Evolutionary conservation across 2,888 invertebrate species (phyloP).

Genomic region (Strigamia transsilvanica): DNA sequence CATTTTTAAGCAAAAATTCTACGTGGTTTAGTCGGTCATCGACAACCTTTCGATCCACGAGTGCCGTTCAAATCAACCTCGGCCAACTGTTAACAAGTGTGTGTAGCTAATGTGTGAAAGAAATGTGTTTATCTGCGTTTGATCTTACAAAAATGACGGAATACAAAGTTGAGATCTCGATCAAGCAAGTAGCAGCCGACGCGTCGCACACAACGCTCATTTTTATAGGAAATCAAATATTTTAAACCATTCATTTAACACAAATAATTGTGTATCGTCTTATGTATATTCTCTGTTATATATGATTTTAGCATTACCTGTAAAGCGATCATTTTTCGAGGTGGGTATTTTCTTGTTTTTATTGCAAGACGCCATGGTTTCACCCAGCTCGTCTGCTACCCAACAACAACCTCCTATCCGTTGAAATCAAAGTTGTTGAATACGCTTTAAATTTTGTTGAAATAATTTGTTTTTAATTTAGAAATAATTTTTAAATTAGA

Average conservation of each 20-base stretch:
- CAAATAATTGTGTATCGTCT: background rate
- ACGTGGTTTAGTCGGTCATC: background rate
- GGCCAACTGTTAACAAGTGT: background rate
- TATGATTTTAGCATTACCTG: constrained; percentile 13
- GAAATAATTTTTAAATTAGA: background rate
- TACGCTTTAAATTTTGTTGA: background rate
- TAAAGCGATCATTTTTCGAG: background rate
- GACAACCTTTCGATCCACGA: background rate
- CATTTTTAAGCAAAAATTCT: background rate
- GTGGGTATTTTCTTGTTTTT: constrained; percentile 50
- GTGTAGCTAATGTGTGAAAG: background rate
- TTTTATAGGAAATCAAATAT: background rate
- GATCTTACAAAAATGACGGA: background rate
- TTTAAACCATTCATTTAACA: background rate
- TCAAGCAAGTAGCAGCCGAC: constrained; percentile 51
- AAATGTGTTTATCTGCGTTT: background rate
- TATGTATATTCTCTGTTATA: background rate
- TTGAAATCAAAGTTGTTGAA: too few relatives aligned
- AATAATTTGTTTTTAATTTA: background rate
- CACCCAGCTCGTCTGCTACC: constrained; percentile 54
- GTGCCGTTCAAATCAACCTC: background rate
- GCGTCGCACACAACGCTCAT: background rate
- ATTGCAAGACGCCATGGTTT: constrained; percentile 52
- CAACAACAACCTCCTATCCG: constrained; percentile 43
- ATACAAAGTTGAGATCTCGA: constrained; percentile 13